Evolutionary conservation across 2,797 vertebrate species (phyloP), one percentile per base, ranked within the genome.

Genomic region (Morelia viridis): DNA sequence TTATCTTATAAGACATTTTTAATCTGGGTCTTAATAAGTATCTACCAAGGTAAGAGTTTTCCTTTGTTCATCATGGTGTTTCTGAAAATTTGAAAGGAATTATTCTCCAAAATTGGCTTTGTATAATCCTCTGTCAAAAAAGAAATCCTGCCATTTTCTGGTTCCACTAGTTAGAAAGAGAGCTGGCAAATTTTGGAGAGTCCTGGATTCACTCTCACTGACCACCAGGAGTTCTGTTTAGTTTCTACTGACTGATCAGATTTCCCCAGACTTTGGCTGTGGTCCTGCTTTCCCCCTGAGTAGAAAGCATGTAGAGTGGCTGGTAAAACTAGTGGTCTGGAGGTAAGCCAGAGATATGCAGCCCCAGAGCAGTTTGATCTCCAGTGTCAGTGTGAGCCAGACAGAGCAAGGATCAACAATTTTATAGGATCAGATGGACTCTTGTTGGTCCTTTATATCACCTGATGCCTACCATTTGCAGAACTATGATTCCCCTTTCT

Each of bases 21-120:
- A 90, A 98, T 99, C 96, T 99, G 99, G 99, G 99, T 99, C 92
- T 95, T 99, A 94, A 99, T 99, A 96, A 99, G 99, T 96, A 99
- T 99, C 96, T 99, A 99, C 96, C 99, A 99, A 99, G 99, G 99
- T 99, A 98, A 98, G 98, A 89, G 86, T 24, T 64, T 0, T 1
- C 1, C 3, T 22, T 89, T 86, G 28, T 85, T 35, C 57, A 12
- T 91, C n/a, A 12, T 58, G 19, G 5, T 89, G 28, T 28, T 26
- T 93, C 90, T 89, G 24, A 41, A 60, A 61, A 46, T 71, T 58
- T 53, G 46, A 88, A 88, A 61, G 35, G 10, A 90, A 87, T 50
- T 87, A 17, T 80, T 76, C 35, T 46, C 46, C n/a, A 12, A 15
- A 13, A 64, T 17, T 62, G 26, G 41, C 19, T 41, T 28, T 28